A percentile compares a stretch with the other conserved stretches of the same genome.
Evolutionary conservation across 37 sponge, comb jelly and placozoan genomes (phyloP).

Genomic region (Cliona cf. orientalis): DNA sequence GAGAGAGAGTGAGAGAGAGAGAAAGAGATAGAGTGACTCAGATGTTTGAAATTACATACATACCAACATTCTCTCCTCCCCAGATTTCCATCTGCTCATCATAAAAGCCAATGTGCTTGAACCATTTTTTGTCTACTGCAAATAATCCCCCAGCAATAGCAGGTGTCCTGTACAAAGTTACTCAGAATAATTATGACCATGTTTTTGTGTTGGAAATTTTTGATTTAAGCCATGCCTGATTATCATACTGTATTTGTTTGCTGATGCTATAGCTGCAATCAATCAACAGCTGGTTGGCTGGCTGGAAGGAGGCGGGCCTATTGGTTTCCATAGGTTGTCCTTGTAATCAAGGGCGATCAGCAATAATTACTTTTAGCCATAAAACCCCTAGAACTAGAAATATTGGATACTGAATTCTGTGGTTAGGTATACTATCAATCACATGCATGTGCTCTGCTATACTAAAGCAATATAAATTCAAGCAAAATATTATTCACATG

Average conservation of each 20-base stretch:
- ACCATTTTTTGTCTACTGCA: slow-evolving; percentile 67
- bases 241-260: background rate
- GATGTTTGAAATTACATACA: background rate
- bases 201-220: background rate
- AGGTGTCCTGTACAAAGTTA: slow-evolving; percentile 36
- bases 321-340: no score
- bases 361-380: no score
- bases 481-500: no score
- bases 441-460: no score
- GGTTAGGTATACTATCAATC: no score
- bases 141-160: slow-evolving; percentile 92
- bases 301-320: no score
- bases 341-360: no score
- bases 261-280: background rate
- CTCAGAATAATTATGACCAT: background rate
- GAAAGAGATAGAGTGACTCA: background rate
- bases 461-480: no score
- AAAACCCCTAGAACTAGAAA: no score
- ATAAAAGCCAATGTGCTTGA: slow-evolving; percentile 72
- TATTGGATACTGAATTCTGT: no score
- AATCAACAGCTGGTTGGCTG: no score
- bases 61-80: slow-evolving; percentile 80
- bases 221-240: background rate
- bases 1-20: background rate
- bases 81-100: slow-evolving; percentile 78